Percentiles rank a stretch among this genome's conserved stretches.
phyloP scores from a whole-genome alignment of 35 echinoderm and acorn worm species.

The Apostichopus californicus region DNA sequence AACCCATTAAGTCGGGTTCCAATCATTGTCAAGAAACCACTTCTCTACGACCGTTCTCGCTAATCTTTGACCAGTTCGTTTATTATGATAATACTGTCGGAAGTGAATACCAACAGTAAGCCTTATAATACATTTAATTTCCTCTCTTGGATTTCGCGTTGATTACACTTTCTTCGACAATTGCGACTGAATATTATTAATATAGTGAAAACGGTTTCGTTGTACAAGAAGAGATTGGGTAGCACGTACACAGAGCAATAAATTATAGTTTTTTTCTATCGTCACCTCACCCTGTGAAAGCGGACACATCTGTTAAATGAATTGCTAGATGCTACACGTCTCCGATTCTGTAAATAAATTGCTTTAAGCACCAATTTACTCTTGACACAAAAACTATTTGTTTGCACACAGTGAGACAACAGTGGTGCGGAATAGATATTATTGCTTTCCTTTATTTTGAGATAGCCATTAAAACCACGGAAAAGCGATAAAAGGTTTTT shows the following conservation, averaged over 20 bases:
- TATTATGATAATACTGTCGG: conserved; percentile 40
- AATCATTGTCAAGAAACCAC: conserved; percentile 37
- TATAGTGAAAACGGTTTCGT: conserved; percentile 31
- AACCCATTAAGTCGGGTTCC: conserved; percentile 21
- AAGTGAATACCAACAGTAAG: conserved; percentile 42
- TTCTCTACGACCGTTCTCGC: conserved; percentile 16
- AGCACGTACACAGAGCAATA: conserved; percentile 52
- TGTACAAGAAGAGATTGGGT: conserved; percentile 21
- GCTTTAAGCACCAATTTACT: conserved; percentile 57
- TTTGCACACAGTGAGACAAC: conserved; percentile 54
- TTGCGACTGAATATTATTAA: conserved; percentile 48
- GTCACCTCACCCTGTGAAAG: conserved; percentile 15
- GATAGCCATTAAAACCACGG: conserved; percentile 51
- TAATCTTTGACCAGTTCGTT: conserved; percentile 32
- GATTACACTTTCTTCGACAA: conserved; percentile 25
- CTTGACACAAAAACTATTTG: conserved; percentile 61
- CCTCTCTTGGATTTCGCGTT: conserved; percentile 33
- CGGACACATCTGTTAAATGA: conserved; percentile 56
- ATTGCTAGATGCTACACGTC: conserved; percentile 53
- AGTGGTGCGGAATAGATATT: conserved; percentile 57
- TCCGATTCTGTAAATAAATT: conserved; percentile 54
- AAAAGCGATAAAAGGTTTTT: conserved; percentile 52
- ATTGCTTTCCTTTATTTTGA: conserved; percentile 53
- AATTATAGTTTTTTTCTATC: conserved; percentile 47
- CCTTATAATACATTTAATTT: conserved; percentile 51